Conservation (phyloP, 2,888 invertebrate species). For the Andrena bicolor region DNA sequence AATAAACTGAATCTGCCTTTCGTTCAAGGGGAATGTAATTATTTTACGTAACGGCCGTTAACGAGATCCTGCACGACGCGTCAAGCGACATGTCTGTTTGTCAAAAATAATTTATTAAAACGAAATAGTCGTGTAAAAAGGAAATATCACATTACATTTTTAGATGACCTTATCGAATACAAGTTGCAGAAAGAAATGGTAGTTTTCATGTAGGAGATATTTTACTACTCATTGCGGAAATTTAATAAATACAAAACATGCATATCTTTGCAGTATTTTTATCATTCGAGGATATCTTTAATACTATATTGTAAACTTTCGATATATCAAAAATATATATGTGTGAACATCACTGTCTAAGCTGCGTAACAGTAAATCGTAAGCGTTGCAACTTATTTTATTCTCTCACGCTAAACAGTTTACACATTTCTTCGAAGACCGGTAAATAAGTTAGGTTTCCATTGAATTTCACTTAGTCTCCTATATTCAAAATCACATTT, state of each 20-base stretch:
- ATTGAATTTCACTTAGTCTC: not conserved
- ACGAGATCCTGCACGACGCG: slow-evolving; percentile 2
- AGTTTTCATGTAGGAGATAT: slow-evolving; percentile 59
- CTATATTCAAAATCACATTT: not conserved
- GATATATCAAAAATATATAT: slow-evolving; percentile 54
- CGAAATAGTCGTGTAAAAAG: slow-evolving; percentile 22
- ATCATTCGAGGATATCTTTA: slow-evolving; percentile 49
- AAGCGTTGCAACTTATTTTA: slow-evolving; percentile 4
- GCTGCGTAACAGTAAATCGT: slow-evolving; percentile 1
- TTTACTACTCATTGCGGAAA: slow-evolving; percentile 63
- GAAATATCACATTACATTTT: slow-evolving; percentile 28
- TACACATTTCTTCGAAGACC: not conserved
- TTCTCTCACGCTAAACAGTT: slow-evolving; percentile 2
- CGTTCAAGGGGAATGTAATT: not conserved
- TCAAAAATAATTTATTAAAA: slow-evolving; percentile 55
- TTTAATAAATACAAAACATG: slow-evolving; percentile 67
- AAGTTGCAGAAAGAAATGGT: slow-evolving; percentile 40
- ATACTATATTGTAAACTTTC: slow-evolving; percentile 53
- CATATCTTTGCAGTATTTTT: slow-evolving; percentile 58
- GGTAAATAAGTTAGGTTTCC: not conserved
- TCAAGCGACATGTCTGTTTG: not conserved
- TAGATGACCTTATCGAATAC: slow-evolving; percentile 25
- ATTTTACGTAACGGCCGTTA: not conserved
- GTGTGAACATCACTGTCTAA: slow-evolving; percentile 35
- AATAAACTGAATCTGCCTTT: slow-evolving; percentile 8